phyloP scores from a whole-genome alignment of 2,888 invertebrate species.

The Eueremaeus valkanovi region DNA sequence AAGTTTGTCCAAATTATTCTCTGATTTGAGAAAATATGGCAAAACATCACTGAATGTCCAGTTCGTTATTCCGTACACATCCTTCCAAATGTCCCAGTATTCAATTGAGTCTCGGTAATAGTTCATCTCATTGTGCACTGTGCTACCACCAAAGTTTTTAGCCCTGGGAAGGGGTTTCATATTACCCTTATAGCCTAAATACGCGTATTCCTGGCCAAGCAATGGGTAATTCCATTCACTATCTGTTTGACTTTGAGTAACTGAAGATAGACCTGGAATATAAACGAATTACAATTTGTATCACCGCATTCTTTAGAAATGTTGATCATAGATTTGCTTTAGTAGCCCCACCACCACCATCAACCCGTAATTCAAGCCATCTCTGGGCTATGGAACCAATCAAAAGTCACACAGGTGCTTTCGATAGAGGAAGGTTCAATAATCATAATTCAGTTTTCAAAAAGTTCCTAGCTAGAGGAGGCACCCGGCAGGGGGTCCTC shows the following conservation, averaged over 20 bases:
- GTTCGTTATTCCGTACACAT: not conserved
- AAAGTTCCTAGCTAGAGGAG: no score
- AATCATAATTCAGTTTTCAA: no score
- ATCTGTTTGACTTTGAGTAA: not conserved
- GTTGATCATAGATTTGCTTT: no score
- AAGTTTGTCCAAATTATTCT: not conserved
- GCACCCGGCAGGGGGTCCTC: no score
- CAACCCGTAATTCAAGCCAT: no score
- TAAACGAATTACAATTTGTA: no score
- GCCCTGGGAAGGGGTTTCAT: not conserved
- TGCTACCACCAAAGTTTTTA: not conserved
- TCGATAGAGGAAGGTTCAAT: no score
- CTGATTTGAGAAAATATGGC: not conserved
- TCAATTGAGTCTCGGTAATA: not conserved
- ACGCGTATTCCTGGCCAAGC: not conserved
- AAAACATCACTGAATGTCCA: not conserved
- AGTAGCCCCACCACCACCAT: no score
- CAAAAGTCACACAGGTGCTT: no score
- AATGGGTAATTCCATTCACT: not conserved
- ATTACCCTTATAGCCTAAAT: not conserved
- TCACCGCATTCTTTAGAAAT: no score
- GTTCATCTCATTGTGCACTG: not conserved
- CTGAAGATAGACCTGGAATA: no score
- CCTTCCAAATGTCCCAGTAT: not conserved
- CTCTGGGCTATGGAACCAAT: no score